A percentile compares a stretch with the other conserved stretches of the same genome.
Evolutionary conservation across 2,113 vertebrate genomes (phyloP).

Genomic region (Colius striatus): DNA sequence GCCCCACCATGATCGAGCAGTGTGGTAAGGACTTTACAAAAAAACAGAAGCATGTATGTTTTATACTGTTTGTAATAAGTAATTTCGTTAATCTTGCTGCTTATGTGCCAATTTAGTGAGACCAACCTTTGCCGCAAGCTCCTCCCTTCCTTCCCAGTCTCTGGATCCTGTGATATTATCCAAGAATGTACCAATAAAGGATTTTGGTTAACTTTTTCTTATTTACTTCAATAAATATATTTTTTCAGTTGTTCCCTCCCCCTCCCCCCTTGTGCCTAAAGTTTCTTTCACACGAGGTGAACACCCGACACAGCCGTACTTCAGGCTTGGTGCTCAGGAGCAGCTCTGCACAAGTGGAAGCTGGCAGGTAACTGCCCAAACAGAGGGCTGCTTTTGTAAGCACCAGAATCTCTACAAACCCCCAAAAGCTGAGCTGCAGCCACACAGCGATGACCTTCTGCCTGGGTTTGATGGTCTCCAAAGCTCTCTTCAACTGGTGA

Average conservation of each 20-base stretch:
- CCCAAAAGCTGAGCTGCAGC: not conserved
- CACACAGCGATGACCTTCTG: fast-evolving
- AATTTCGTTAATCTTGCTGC: slow-evolving; percentile 87
- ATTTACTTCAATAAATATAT: slow-evolving; percentile 76
- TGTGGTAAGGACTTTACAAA: slow-evolving; percentile 76
- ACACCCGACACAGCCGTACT: fast-evolving
- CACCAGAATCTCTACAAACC: not conserved
- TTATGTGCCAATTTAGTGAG: slow-evolving; percentile 88
- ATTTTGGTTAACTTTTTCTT: slow-evolving; percentile 89
- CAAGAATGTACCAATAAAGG: slow-evolving; percentile 89
- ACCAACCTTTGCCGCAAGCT: slow-evolving; percentile 73
- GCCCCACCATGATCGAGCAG: slow-evolving; percentile 77
- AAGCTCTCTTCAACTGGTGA: not conserved
- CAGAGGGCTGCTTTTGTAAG: not conserved
- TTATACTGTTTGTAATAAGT: slow-evolving; percentile 89
- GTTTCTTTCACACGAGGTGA: not conserved
- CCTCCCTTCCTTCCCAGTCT: slow-evolving; percentile 74
- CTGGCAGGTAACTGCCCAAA: not conserved
- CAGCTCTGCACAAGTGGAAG: not conserved
- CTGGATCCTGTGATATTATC: slow-evolving; percentile 85
- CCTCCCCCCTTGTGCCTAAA: slow-evolving; percentile 39
- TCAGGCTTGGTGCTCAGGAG: not conserved
- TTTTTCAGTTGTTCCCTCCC: slow-evolving; percentile 61
- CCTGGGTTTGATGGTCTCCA: fast-evolving
- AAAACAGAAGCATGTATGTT: slow-evolving; percentile 84